These are phyloP conservation scores for Megaceryle alcyon DNA, from an alignment of 2,797 vertebrate genomes.

Conservation along the genomic window DNA sequence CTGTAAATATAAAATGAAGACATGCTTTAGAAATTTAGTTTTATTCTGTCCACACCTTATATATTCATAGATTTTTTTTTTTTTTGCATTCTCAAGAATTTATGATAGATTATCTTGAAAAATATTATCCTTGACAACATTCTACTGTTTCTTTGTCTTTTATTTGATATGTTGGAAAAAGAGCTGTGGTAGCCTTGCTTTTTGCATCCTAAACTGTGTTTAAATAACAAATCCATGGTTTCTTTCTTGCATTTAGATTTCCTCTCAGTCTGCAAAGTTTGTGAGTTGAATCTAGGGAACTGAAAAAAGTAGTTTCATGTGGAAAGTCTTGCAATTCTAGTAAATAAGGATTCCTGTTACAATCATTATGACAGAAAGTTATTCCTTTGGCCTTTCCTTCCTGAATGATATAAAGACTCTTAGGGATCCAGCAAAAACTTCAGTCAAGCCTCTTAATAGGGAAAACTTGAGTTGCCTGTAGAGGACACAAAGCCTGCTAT, in stretches of 20 bases:
- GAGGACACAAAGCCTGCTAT: not conserved
- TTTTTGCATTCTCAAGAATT: not conserved
- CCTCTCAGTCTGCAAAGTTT: not conserved
- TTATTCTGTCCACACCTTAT: not conserved
- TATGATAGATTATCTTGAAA: not conserved
- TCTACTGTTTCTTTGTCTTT: not conserved
- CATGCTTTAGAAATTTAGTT: not conserved
- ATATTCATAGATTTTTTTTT: not conserved
- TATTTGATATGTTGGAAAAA: not conserved
- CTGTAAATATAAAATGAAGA: not conserved
- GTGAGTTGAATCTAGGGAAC: not conserved
- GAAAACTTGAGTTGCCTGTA: not conserved
- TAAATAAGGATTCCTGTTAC: not conserved
- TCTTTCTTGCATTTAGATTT: not conserved
- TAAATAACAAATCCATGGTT: not conserved
- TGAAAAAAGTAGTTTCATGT: not conserved
- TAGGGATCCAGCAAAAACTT: not conserved
- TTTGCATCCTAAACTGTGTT: not conserved
- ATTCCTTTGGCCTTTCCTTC: not conserved
- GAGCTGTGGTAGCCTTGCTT: not conserved
- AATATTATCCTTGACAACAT: not conserved
- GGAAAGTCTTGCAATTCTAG: not conserved
- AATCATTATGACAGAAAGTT: not conserved
- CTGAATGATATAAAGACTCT: not conserved
- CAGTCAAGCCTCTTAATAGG: not conserved